Percentiles rank a stretch among this genome's conserved stretches.
These are phyloP conservation scores for Eptatretus burgeri DNA, from an alignment of 2,113 vertebrate genomes.

Conservation along the genomic window DNA sequence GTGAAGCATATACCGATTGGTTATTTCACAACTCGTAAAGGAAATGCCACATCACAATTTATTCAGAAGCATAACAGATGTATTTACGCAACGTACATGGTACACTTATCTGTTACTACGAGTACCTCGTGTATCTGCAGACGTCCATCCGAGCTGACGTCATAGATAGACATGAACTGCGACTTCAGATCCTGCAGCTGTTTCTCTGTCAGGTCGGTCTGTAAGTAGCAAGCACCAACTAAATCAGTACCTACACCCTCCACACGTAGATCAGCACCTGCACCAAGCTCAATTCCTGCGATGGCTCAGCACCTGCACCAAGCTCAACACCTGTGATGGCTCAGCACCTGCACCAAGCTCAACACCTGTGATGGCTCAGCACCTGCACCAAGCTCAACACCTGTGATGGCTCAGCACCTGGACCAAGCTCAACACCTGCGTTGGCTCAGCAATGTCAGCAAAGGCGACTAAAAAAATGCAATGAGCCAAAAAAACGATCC, in stretches of 20 bases:
- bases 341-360: background rate
- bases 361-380: background rate
- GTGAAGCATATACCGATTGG: no score
- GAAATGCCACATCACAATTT: no score
- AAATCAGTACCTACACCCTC: background rate
- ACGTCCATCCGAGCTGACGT: constrained; percentile 28
- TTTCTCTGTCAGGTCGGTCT: constrained; percentile 33
- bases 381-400: background rate
- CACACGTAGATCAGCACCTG: background rate
- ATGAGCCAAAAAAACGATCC: no score
- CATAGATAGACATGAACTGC: constrained; percentile 29
- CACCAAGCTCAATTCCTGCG: background rate
- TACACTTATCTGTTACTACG: no score
- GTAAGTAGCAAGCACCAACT: constrained; percentile 6
- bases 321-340: background rate
- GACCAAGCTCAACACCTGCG: background rate
- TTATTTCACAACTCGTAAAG: no score
- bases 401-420: background rate
- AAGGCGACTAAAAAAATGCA: no score
- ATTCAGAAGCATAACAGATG: no score
- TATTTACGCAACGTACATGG: no score
- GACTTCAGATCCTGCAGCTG: constrained; percentile 33
- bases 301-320: background rate
- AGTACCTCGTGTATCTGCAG: constrained; percentile 59
- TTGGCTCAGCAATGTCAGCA: background rate